Conservation (phyloP, 2,113 vertebrate genomes). For the Procapra przewalskii region DNA sequence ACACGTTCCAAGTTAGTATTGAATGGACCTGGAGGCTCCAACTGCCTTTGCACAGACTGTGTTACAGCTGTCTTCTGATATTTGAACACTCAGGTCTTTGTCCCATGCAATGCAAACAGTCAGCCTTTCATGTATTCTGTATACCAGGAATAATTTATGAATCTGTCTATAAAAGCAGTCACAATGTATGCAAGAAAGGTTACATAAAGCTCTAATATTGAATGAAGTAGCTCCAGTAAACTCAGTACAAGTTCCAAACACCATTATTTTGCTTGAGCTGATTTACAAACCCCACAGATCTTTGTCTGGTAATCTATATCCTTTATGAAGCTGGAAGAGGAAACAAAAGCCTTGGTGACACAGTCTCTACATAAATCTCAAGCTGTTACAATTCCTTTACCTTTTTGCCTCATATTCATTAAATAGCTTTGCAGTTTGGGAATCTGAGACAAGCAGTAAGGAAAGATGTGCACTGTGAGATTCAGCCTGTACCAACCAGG, state of each 20-base stretch:
- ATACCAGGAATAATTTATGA: conserved; percentile 80
- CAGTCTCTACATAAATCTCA: conserved; percentile 64
- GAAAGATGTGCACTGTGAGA: not conserved
- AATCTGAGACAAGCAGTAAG: conserved; percentile 38
- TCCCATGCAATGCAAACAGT: conserved; percentile 77
- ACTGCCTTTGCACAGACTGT: conserved; percentile 79
- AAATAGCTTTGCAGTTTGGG: conserved; percentile 39
- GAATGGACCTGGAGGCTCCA: conserved; percentile 76
- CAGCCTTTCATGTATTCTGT: conserved; percentile 74
- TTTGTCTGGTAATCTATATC: conserved; percentile 68
- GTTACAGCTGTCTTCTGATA: conserved; percentile 78
- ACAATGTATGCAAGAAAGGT: conserved; percentile 71
- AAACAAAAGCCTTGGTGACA: conserved; percentile 22
- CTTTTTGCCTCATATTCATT: conserved; percentile 69
- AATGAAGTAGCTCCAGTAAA: conserved; percentile 74
- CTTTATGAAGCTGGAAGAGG: conserved; percentile 30
- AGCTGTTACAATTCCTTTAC: conserved; percentile 51
- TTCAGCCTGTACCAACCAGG: conserved; percentile 18
- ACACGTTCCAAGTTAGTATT: conserved; percentile 75
- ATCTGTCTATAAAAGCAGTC: conserved; percentile 78
- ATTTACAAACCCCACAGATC: conserved; percentile 74
- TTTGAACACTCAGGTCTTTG: conserved; percentile 75
- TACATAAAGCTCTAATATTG: conserved; percentile 76
- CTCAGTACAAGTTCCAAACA: conserved; percentile 74
- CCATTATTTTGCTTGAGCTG: conserved; percentile 66